Percentiles rank a stretch among this genome's conserved stretches.
These are phyloP conservation scores for Xiphorhynchus elegans DNA, from an alignment of 2,113 vertebrate genomes.

Conservation along the genomic window DNA sequence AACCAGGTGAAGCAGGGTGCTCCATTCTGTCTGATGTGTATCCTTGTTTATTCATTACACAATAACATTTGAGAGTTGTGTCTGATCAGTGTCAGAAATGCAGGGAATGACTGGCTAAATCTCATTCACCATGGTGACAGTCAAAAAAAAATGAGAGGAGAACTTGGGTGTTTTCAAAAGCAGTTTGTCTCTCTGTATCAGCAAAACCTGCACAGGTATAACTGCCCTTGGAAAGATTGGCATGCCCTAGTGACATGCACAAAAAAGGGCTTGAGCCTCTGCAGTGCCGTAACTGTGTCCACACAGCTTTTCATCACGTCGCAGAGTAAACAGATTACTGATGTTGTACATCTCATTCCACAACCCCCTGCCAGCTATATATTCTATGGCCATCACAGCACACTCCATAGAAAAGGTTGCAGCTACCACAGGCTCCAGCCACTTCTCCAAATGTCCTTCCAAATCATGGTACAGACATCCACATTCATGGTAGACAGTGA, in stretches of 20 bases:
- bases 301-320: neutral
- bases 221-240: neutral
- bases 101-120: neutral
- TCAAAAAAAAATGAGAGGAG: neutral
- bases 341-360: neutral
- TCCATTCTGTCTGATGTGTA: neutral
- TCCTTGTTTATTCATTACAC: neutral
- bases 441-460: neutral
- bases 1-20: neutral
- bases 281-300: fast-evolving
- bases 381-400: neutral
- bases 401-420: neutral
- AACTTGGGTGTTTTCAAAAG: neutral
- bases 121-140: neutral
- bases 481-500: neutral
- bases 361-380: neutral
- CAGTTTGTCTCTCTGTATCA: neutral
- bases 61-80: neutral
- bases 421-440: neutral
- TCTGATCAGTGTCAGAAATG: neutral
- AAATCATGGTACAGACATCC: neutral
- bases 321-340: neutral
- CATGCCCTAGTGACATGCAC: neutral
- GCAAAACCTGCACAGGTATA: neutral
- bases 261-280: neutral